phyloP scores from a whole-genome alignment of 2,113 vertebrate species.

The Ramphastos sulfuratus region DNA sequence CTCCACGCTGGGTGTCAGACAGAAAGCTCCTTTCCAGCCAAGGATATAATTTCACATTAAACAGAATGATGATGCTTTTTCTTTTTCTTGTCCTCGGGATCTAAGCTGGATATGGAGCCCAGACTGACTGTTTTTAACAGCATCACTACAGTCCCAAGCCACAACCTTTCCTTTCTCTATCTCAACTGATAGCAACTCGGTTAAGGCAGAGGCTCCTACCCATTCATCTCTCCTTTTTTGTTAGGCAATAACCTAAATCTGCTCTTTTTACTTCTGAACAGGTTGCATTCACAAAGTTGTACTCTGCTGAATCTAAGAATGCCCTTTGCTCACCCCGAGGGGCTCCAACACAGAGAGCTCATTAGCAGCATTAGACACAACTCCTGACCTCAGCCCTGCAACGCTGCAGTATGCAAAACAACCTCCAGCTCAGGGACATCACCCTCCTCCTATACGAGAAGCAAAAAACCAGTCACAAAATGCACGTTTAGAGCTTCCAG shows the following conservation, averaged over 20 bases:
- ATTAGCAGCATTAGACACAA: neutral
- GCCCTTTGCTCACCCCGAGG: fast-evolving
- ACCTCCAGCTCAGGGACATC: neutral
- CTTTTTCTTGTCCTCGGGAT: slow-evolving; percentile 9
- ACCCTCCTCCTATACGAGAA: neutral
- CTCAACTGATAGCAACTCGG: neutral
- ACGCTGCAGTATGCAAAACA: neutral
- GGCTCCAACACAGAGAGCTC: neutral
- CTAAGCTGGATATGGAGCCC: neutral
- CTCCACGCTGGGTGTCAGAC: slow-evolving; percentile 1
- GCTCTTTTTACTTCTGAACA: neutral
- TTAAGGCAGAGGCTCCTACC: neutral
- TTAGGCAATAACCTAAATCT: neutral
- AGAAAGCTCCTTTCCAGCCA: slow-evolving; percentile 15
- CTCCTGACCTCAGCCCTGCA: neutral
- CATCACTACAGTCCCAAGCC: neutral
- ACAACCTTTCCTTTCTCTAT: neutral
- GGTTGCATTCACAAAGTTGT: neutral
- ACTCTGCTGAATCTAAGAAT: neutral
- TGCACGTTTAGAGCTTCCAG: neutral
- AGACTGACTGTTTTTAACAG: neutral
- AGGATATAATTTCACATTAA: slow-evolving; percentile 37
- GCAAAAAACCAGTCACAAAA: neutral
- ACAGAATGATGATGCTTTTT: neutral
- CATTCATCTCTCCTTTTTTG: neutral